Base-by-base conservation (phyloP, 2,113 vertebrate genomes). In the Laticauda laticaudata region DNA sequence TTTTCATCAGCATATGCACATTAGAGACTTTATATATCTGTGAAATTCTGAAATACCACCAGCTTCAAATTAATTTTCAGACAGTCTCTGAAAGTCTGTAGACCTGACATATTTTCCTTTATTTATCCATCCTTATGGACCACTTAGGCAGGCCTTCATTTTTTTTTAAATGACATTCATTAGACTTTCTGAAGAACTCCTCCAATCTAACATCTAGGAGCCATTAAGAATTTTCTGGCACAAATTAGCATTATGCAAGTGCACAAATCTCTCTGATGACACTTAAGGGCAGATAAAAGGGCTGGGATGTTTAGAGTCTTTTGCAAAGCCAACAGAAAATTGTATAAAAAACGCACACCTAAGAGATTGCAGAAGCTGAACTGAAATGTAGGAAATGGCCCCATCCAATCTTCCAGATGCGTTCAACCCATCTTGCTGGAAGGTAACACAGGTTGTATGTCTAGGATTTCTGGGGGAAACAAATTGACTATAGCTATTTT, bases 121-220 rank as follows among this genome's bases (percentile, higher is more conserved):
- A 34, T 92, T 96, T 96, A 94, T n/a, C 34, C 39, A 86, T 95
- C 24, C 81, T 48, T 87, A 23, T 93, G 91, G 86, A 92, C n/a
- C 94, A 59, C 43, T 93, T 2, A 95, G 45, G 24, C 0, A 0
- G 91, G 91, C 86, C n/a, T 96, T 93, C 92, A 88, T 29, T 95
- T 93, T 90, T 92, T 93, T 91, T 11, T 45, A 51, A 96, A 94
- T 91, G 88, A 55, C 85, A 93, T 94, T 94, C 93, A 95, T 95
- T 96, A 96, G 92, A 92, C 75, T 96, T 96, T 97, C 93, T 94
- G 92, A 97, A 64, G 54, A 92, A 94, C 93, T 93, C 93, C 51
- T 93, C 21, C 86, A 94, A 24, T 96, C 86, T 92, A 89, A 55
- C 88, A 86, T 92, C 86, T 91, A 96, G 92, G 96, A 92, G 20